Conservation (phyloP, 2,797 vertebrate genomes). For the Falco biarmicus region DNA sequence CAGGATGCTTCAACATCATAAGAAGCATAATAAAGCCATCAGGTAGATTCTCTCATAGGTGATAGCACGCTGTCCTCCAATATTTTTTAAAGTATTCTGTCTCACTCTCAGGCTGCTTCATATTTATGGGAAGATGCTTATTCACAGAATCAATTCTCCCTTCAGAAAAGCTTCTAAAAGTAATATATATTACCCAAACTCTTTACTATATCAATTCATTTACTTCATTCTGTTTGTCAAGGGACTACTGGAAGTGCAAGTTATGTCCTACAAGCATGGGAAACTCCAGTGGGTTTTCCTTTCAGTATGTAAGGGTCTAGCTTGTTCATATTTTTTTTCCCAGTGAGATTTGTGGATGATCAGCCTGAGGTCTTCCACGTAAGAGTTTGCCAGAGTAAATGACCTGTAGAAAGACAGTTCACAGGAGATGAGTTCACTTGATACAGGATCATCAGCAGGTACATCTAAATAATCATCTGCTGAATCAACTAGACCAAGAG, state of each 20-base stretch:
- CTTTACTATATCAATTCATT: neutral
- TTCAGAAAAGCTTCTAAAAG: neutral
- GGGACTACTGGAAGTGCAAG: neutral
- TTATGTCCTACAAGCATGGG: neutral
- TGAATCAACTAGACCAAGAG: neutral
- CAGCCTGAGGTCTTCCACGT: neutral
- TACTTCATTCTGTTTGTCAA: neutral
- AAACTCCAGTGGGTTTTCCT: neutral
- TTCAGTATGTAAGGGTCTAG: neutral
- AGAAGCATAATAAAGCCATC: neutral
- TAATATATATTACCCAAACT: neutral
- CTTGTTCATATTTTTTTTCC: neutral
- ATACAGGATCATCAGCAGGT: neutral
- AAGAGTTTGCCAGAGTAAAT: neutral
- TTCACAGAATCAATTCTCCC: neutral
- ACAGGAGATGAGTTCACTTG: neutral
- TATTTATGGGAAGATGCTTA: neutral
- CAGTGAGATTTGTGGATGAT: neutral
- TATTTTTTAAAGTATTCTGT: neutral
- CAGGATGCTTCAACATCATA: neutral
- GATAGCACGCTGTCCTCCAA: neutral
- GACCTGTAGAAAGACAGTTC: neutral
- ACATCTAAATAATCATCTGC: neutral
- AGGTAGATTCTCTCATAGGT: neutral
- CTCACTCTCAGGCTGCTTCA: neutral